Percentiles rank a stretch among this genome's conserved stretches.
These are phyloP conservation scores for Catharus minimus DNA, from an alignment of 2,113 vertebrate species.

Conservation along the genomic window DNA sequence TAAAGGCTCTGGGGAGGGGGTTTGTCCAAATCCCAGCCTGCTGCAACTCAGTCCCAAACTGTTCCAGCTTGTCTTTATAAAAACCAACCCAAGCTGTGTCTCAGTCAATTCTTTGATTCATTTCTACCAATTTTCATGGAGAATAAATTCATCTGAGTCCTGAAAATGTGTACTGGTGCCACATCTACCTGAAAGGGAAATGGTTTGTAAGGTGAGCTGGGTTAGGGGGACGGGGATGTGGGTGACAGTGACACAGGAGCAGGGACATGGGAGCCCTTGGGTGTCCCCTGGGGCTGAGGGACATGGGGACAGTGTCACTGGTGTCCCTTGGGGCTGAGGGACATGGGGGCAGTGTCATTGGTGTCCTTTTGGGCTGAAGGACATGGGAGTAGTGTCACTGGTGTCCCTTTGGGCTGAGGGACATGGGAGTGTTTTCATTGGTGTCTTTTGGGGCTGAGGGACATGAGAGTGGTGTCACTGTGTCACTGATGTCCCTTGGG, in stretches of 20 bases:
- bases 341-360: rapidly evolving
- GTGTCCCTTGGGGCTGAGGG: not conserved
- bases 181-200: rapidly evolving
- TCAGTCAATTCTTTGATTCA: not conserved
- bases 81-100: too few species aligned
- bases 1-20: not conserved
- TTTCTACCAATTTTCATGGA: not conserved
- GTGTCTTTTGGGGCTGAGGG: too few species aligned
- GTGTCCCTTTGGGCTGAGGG: rapidly evolving
- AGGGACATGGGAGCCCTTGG: too few species aligned
- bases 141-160: not conserved
- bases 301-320: rapidly evolving
- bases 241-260: not conserved
- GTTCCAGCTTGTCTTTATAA: too few species aligned
- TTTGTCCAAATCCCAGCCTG: not conserved
- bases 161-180: rapidly evolving
- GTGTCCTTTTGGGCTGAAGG: not conserved
- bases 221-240: rapidly evolving
- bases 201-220: not conserved
- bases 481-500: not conserved
- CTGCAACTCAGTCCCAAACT: not conserved
- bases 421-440: too few species aligned
- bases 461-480: too few species aligned
- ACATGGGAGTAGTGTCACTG: rapidly evolving
- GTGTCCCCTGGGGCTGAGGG: not conserved